Percentiles rank a stretch among this genome's conserved stretches.
These are phyloP conservation scores for Pangasius krempfi DNA, from an alignment of 2,797 vertebrate genomes.

Conservation along the genomic window DNA sequence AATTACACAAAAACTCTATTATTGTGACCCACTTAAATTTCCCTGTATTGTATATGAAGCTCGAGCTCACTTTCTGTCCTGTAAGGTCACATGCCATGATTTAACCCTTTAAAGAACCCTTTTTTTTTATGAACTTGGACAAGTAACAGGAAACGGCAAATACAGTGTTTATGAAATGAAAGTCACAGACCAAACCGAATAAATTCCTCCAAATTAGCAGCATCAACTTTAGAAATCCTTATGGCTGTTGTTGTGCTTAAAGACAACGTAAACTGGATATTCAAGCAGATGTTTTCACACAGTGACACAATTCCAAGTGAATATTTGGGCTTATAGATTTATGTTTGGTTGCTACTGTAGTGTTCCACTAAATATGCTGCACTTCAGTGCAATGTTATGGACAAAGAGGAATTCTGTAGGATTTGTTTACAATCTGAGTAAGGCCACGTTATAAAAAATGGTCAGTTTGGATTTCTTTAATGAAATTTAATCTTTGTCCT, in stretches of 20 bases:
- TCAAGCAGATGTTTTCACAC: neutral
- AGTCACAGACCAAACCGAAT: constrained; percentile 3
- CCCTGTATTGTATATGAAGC: neutral
- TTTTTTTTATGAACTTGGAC: neutral
- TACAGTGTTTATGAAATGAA: neutral
- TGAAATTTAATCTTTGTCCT: neutral
- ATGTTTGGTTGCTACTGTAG: neutral
- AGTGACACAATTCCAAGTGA: neutral
- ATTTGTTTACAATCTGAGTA: neutral
- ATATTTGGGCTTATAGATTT: neutral
- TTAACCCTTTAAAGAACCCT: neutral
- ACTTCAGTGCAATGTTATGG: neutral
- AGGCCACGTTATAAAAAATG: neutral
- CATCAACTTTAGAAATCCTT: neutral
- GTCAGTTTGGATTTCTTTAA: neutral
- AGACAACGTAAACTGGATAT: neutral
- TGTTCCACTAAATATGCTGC: neutral
- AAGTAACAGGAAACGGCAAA: neutral
- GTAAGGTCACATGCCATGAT: neutral
- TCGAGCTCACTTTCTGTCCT: neutral
- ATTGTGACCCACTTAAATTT: neutral
- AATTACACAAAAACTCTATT: neutral
- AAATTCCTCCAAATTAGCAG: neutral
- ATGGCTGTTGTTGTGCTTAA: neutral
- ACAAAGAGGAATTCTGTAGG: neutral